A percentile compares a stretch with the other conserved stretches of the same genome.
These are phyloP conservation scores for Lordiphosa mommai DNA, from an alignment of 1,140 invertebrate genomes.

Conservation along the genomic window DNA sequence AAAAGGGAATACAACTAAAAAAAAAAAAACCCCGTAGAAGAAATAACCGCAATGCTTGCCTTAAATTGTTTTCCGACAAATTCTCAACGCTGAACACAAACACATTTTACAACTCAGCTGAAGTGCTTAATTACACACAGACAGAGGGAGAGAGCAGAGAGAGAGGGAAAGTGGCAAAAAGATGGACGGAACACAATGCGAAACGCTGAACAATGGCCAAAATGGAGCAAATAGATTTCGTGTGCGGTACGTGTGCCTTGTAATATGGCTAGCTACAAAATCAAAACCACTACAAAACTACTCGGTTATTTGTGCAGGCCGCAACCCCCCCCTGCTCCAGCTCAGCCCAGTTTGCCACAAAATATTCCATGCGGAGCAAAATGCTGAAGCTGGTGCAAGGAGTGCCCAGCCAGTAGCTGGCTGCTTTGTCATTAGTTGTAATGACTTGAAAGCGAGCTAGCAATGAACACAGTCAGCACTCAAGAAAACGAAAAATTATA, in stretches of 20 bases:
- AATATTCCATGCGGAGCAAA: constrained; percentile 8
- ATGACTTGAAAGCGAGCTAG: constrained; percentile 51
- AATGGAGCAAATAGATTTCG: constrained; percentile 36
- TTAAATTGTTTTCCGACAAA: constrained; percentile 73
- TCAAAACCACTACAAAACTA: constrained; percentile 58
- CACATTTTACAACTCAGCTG: constrained; percentile 69
- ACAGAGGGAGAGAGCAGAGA: not conserved
- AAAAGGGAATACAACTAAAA: constrained; percentile 10
- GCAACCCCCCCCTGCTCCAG: constrained; percentile 2
- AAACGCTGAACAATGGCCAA: constrained; percentile 48
- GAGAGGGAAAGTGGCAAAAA: not conserved
- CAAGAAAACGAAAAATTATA: no score
- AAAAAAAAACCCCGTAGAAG: constrained; percentile 1
- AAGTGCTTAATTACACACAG: constrained; percentile 70
- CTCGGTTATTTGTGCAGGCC: constrained; percentile 48
- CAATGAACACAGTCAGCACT: no score
- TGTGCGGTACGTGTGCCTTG: constrained; percentile 32
- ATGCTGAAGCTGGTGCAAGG: not conserved
- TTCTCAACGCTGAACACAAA: constrained; percentile 29
- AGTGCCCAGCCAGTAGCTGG: constrained; percentile 1
- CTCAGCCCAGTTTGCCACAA: constrained; percentile 7
- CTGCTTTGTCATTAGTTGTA: constrained; percentile 72
- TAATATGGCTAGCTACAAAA: constrained; percentile 45
- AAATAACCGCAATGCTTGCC: constrained; percentile 47
- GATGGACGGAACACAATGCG: constrained; percentile 31